Conservation (phyloP, 1,140 invertebrate species). For the Papilio dardanus region DNA sequence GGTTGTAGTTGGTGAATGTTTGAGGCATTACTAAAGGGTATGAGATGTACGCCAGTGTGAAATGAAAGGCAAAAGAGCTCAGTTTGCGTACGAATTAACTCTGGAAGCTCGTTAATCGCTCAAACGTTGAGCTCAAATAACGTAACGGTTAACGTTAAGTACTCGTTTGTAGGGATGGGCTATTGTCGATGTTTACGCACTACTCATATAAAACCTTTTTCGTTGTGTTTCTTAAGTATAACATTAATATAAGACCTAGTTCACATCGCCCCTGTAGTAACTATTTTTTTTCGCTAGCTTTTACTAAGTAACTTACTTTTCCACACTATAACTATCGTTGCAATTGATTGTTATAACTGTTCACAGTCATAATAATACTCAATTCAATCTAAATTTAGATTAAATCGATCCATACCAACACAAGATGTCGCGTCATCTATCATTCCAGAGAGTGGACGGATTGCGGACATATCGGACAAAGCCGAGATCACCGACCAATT, state of each 20-base stretch:
- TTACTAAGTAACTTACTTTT: background rate
- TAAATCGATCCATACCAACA: background rate
- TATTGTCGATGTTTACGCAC: background rate
- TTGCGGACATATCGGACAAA: conserved; percentile 18
- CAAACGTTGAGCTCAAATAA: conserved; percentile 19
- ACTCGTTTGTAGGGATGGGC: conserved; percentile 3
- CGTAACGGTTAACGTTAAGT: conserved; percentile 19
- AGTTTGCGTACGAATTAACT: conserved; percentile 17
- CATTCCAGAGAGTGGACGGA: background rate
- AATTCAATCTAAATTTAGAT: background rate
- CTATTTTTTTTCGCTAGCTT: too few species aligned
- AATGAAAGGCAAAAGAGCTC: conserved; percentile 4
- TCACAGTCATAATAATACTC: background rate
- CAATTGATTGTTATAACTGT: too few species aligned
- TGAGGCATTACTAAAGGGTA: background rate
- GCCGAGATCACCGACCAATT: background rate
- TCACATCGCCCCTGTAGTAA: too few species aligned
- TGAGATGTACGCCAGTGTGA: background rate
- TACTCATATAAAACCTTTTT: background rate
- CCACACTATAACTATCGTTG: background rate
- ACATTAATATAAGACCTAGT: too few species aligned
- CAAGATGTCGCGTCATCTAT: background rate
- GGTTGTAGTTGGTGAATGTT: background rate
- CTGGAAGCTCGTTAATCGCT: conserved; percentile 17
- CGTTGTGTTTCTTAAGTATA: background rate